Base-by-base conservation (phyloP, 2,113 vertebrate genomes). In the Podarcis cretensis region DNA sequence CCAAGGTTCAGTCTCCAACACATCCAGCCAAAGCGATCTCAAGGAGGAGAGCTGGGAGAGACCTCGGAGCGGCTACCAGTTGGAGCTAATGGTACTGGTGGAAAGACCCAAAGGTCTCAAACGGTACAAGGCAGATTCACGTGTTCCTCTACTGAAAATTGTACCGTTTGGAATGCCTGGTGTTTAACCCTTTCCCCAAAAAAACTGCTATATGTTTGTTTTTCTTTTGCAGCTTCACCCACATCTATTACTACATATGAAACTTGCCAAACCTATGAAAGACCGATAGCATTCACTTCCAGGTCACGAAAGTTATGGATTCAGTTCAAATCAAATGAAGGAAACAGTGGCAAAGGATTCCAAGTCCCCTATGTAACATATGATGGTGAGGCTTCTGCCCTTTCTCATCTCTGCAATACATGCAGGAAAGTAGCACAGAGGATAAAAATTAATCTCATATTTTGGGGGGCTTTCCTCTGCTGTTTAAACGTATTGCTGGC, bases 341-440 rank as follows among this genome's bases (percentile, higher is more conserved):
- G 97, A 32, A 99, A 99, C 97, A 99, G 98, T 2, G 98, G 96
- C 81, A 99, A 98, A 97, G 98, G 98, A 77, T 99, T 99, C 95
- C 98, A 99, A 81, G 98, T 99, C 21, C 98, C 98, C 4, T 99
- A 99, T 0, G 98, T 99, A 93, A 99, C 98, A 40, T 99, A 99
- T 0, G 98, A 99, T 1, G 98, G 98, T 99, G 88, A 96, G 96
- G 68, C 74, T 3, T 68, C 30, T 14, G 43, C 81, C 57, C 27
- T 16, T 93, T 87, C 87, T 25, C 23, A 35, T 84, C 54, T 86
- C 32, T n/a, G 1, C 86, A 40, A 75, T 90, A 3, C 40, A 59
- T 27, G 13, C 91, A 48, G 6, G 13, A 40, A 89, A 18, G 75
- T 59, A 89, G 82, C 20, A 82, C 78, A 40, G n/a, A 90, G 27